Evolutionary conservation across 2,888 invertebrate species (phyloP).

Genomic region (Aphelenchoides bicaudatus): DNA sequence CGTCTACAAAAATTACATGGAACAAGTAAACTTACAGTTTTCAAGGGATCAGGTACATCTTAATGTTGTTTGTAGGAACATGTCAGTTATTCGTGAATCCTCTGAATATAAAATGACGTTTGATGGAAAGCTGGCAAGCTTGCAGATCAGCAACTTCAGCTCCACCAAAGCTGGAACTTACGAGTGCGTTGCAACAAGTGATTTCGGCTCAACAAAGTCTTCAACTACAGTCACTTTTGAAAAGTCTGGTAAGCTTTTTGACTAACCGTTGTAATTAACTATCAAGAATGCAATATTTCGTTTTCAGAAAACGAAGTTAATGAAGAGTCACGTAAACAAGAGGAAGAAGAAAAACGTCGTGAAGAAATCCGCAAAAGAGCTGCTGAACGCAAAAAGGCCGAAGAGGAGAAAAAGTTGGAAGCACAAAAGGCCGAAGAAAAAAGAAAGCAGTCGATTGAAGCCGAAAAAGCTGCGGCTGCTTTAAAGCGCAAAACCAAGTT

Average conservation of each 20-base stretch:
- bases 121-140: conserved; percentile 50
- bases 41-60: background rate
- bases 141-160: conserved; percentile 46
- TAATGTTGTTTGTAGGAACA: conserved; percentile 3
- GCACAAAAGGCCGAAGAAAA: conserved; percentile 11
- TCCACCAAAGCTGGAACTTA: conserved; percentile 51
- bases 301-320: conserved; percentile 4
- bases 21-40: conserved; percentile 32
- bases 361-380: conserved; percentile 16
- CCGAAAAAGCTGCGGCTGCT: background rate
- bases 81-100: conserved; percentile 30
- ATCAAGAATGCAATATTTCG: background rate
- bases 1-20: conserved; percentile 57
- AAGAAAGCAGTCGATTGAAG: too few relatives aligned
- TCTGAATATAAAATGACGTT: conserved; percentile 47
- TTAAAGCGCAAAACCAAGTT: conserved; percentile 14
- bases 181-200: conserved; percentile 54
- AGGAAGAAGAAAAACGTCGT: conserved; percentile 5
- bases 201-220: conserved; percentile 56
- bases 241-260: conserved; percentile 24
- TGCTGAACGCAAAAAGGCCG: conserved; percentile 13
- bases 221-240: conserved; percentile 55
- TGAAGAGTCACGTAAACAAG: conserved; percentile 4
- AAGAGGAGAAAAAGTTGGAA: conserved; percentile 15
- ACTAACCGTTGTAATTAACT: background rate